Percentiles rank a stretch among this genome's conserved stretches.
phyloP scores from a whole-genome alignment of 2,888 invertebrate genomes.

The Scaptomyza caliginosa region DNA sequence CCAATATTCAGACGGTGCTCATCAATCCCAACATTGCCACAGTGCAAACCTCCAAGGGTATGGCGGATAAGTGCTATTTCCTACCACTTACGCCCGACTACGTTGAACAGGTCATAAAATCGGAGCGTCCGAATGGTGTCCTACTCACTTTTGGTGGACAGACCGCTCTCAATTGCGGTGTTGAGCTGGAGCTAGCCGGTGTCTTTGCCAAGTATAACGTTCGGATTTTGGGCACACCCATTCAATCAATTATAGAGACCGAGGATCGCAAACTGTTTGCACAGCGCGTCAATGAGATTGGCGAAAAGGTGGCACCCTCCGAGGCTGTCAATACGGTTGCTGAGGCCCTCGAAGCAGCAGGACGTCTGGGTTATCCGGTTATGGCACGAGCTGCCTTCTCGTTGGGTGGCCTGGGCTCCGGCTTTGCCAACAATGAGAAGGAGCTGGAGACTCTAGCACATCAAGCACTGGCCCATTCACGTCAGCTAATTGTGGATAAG shows the following conservation, averaged over 20 bases:
- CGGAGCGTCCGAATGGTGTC: constrained; percentile 98
- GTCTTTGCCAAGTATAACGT: constrained; percentile 95
- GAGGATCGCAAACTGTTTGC: constrained; percentile 98
- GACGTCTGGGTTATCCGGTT: constrained; percentile 96
- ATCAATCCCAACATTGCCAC: constrained; percentile 99
- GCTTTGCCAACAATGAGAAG: constrained; percentile 95
- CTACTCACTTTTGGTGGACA: constrained; percentile 99
- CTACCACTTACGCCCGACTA: constrained; percentile 97
- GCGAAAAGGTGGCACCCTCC: constrained; percentile 97
- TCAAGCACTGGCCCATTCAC: constrained; percentile 94
- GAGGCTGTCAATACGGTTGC: constrained; percentile 95
- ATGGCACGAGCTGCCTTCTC: constrained; percentile 98
- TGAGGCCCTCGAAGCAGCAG: constrained; percentile 95
- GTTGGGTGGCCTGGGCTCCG: constrained; percentile 98
- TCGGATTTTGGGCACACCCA: constrained; percentile 97
- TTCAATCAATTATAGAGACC: constrained; percentile 97
- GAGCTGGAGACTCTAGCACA: constrained; percentile 92
- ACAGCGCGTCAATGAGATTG: constrained; percentile 93
- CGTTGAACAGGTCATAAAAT: constrained; percentile 98
- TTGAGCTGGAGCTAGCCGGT: constrained; percentile 92
- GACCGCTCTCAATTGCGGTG: constrained; percentile 98
- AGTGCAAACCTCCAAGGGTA: constrained; percentile 98
- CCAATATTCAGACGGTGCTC: constrained; percentile 96
- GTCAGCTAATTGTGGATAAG: constrained; percentile 97
- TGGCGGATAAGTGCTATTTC: constrained; percentile 99